These are phyloP conservation scores for Sabatieria punctata DNA, from an alignment of 2,888 invertebrate species.

Conservation along the genomic window DNA sequence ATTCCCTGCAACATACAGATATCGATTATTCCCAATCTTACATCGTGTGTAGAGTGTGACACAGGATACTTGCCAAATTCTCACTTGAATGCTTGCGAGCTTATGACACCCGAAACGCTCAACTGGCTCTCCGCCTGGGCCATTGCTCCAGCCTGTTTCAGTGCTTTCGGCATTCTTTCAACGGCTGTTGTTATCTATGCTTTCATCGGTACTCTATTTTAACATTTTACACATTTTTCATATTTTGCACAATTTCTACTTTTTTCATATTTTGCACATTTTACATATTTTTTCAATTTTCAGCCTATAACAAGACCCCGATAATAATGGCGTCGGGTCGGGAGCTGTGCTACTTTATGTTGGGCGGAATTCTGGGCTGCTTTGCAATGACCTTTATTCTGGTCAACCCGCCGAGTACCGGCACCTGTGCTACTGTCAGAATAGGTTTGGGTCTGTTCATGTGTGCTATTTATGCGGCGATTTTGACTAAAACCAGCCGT, in stretches of 20 bases:
- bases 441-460: slow-evolving; percentile 46
- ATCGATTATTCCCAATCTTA: slow-evolving; percentile 44
- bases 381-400: slow-evolving; percentile 54
- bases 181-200: slow-evolving; percentile 47
- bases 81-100: slow-evolving; percentile 44
- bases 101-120: slow-evolving; percentile 43
- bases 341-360: slow-evolving; percentile 55
- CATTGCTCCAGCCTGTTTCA: slow-evolving; percentile 46
- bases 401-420: slow-evolving; percentile 47
- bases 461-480: slow-evolving; percentile 54
- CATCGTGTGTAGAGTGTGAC: slow-evolving; percentile 46
- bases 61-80: slow-evolving; percentile 47
- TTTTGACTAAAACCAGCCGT: slow-evolving; percentile 56
- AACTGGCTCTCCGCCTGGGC: slow-evolving; percentile 50
- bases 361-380: slow-evolving; percentile 51
- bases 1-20: slow-evolving; percentile 48
- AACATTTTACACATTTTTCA: too few species aligned
- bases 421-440: slow-evolving; percentile 46
- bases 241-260: too few species aligned
- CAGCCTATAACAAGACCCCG: slow-evolving; percentile 45
- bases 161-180: slow-evolving; percentile 43
- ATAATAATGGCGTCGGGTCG: slow-evolving; percentile 60
- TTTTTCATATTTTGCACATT: too few species aligned
- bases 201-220: too few species aligned
- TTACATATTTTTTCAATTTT: too few species aligned